Percentiles rank a stretch among this genome's conserved stretches.
Conservation (phyloP, 2,797 vertebrate genomes). For the Stomatorhinus walkeri region DNA sequence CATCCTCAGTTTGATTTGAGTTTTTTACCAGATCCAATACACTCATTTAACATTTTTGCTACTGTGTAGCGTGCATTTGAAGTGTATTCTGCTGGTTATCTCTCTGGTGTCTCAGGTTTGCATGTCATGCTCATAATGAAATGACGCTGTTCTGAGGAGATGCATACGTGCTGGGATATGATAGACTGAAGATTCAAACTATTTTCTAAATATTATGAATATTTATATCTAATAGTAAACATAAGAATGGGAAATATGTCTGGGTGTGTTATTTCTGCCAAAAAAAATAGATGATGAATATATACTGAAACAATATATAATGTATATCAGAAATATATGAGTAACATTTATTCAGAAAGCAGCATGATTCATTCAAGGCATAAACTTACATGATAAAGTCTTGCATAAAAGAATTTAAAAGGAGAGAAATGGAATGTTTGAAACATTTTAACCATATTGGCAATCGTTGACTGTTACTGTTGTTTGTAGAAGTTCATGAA, state of each 20-base stretch:
- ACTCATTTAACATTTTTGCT: slow-evolving; percentile 61
- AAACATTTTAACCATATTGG: neutral
- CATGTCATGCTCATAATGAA: slow-evolving; percentile 58
- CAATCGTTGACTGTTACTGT: neutral
- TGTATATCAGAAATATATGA: neutral
- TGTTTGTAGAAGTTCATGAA: neutral
- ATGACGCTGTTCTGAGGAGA: slow-evolving; percentile 68
- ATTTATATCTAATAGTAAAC: slow-evolving; percentile 84
- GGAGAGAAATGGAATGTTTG: neutral
- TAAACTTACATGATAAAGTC: neutral
- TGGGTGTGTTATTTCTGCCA: slow-evolving; percentile 6
- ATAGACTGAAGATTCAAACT: slow-evolving; percentile 60
- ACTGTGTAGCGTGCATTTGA: slow-evolving; percentile 75
- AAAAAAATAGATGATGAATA: neutral
- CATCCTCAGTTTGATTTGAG: slow-evolving; percentile 45
- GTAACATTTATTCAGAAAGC: neutral
- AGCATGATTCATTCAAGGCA: neutral
- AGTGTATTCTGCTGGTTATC: slow-evolving; percentile 62
- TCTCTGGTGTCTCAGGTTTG: slow-evolving; percentile 70
- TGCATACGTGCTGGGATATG: slow-evolving; percentile 57
- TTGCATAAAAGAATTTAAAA: neutral
- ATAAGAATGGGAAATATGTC: slow-evolving; percentile 50
- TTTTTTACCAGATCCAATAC: slow-evolving; percentile 40
- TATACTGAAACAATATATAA: neutral
- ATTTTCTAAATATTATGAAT: slow-evolving; percentile 84